Evolutionary conservation across 1,140 invertebrate species (phyloP), one percentile per base, ranked within the genome.

Genomic region (Pogonomyrmex californicus): DNA sequence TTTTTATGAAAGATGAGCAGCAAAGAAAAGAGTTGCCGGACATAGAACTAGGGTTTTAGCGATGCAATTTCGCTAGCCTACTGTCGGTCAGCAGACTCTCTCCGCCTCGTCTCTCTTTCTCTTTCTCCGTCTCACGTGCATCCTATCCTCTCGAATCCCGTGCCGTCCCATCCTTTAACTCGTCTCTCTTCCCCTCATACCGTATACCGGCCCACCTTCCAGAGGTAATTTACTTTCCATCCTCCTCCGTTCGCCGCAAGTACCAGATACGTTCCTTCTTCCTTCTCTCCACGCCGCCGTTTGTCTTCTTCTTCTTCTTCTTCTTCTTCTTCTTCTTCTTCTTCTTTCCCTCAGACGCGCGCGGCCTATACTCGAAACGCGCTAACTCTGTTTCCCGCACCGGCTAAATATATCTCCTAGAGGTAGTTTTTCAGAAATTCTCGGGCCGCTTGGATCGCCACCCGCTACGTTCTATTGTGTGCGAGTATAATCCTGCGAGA

Each of bases 201-300:
- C 60, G 51, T 91, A 78, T 76, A 68, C 85, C 75, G 58, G 38
- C 62, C 62, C 73, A 79, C 65, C 81, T 90, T 88, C 92, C 90
- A 92, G 89, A 92, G 91, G 92, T 93, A 93, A 93, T 93, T 93
- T 93, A 93, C 92, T 89, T 90, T 91, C 86, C 83, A 85, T 93
- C 91, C 86, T 90, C 71, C 54, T 93, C 60, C 79, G 65, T 88
- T 81, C 51, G n/a, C 77, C 63, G 62, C 77, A 71, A 87, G 77
- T 87, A 62, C 75, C 68, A 66, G 86, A 70, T 82, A 85, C 85
- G 58, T 73, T 79, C 75, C 60, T 88, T 77, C 68, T 78, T 77
- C 58, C 58, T 76, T 63, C 73, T 81, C 63, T 77, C 63, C 63
- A 65, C 83, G 66, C 66, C 54, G 51, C 54, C 51, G 79, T 82